These are phyloP conservation scores for Trichogramma evanescens DNA, from an alignment of 2,888 invertebrate genomes.

Conservation along the genomic window DNA sequence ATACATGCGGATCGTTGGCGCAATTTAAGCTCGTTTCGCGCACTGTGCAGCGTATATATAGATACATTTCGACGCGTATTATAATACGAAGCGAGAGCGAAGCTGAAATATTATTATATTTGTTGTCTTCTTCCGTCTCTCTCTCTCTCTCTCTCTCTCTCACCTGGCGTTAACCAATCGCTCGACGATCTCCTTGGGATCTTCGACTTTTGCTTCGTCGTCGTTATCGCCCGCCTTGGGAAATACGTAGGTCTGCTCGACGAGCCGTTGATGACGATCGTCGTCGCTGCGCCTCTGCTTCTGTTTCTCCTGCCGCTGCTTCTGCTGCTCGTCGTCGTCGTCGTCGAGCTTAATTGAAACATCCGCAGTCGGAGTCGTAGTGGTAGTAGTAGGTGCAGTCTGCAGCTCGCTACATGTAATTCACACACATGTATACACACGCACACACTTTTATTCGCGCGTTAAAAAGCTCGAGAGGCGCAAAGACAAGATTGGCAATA, in stretches of 20 bases:
- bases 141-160: background rate
- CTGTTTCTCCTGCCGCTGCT: slow-evolving; percentile 1
- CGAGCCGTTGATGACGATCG: background rate
- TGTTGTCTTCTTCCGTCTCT: background rate
- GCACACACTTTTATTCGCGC: background rate
- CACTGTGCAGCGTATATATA: background rate
- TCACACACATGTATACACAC: background rate
- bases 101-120: slow-evolving; percentile 9
- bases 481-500: background rate
- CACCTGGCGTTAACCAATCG: background rate
- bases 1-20: background rate
- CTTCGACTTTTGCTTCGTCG: background rate
- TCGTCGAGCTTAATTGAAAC: slow-evolving; percentile 24
- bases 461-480: background rate
- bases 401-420: background rate
- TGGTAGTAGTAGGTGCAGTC: background rate
- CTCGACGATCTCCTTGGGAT: background rate
- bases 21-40: background rate
- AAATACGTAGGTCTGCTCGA: background rate
- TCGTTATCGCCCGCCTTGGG: slow-evolving; percentile 1
- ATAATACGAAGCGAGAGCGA: slow-evolving; percentile 31
- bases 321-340: slow-evolving; percentile 11
- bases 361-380: slow-evolving; percentile 23
- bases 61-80: slow-evolving; percentile 33
- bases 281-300: background rate